Evolutionary conservation across 2,797 vertebrate genomes (phyloP).

Genomic region (Alauda arvensis): DNA sequence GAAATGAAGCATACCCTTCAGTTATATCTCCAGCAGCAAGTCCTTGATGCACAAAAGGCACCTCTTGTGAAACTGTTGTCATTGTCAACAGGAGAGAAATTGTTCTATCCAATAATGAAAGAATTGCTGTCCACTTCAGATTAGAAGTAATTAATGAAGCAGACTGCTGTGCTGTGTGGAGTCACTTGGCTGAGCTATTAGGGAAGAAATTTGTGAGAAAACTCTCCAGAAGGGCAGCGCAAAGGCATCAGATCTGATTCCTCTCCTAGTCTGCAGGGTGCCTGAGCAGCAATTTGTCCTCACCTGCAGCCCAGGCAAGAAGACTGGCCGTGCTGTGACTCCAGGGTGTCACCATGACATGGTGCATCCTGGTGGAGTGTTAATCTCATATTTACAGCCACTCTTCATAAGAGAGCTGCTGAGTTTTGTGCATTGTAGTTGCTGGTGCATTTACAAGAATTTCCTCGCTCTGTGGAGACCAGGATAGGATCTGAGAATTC

Average conservation of each 20-base stretch:
- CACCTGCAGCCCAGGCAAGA: background rate
- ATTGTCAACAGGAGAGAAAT: background rate
- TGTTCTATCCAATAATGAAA: background rate
- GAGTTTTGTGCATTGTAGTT: background rate
- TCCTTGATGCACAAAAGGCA: background rate
- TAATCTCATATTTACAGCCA: background rate
- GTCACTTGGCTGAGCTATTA: background rate
- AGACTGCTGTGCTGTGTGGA: background rate
- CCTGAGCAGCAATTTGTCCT: background rate
- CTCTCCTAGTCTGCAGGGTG: background rate
- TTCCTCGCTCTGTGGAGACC: accelerated
- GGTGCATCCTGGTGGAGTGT: background rate
- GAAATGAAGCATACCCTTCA: background rate
- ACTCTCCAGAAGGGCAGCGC: background rate
- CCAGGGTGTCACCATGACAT: background rate
- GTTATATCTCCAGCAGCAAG: background rate
- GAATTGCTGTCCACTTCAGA: background rate
- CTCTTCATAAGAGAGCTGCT: background rate
- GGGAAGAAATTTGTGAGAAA: background rate
- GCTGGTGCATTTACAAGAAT: background rate
- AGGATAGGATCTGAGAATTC: background rate
- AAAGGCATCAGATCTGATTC: background rate
- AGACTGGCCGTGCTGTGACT: background rate
- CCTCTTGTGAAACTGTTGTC: background rate
- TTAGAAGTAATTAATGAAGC: slow-evolving; percentile 9